phyloP scores from a whole-genome alignment of 2,888 invertebrate species.

The Andrena trimmerana region DNA sequence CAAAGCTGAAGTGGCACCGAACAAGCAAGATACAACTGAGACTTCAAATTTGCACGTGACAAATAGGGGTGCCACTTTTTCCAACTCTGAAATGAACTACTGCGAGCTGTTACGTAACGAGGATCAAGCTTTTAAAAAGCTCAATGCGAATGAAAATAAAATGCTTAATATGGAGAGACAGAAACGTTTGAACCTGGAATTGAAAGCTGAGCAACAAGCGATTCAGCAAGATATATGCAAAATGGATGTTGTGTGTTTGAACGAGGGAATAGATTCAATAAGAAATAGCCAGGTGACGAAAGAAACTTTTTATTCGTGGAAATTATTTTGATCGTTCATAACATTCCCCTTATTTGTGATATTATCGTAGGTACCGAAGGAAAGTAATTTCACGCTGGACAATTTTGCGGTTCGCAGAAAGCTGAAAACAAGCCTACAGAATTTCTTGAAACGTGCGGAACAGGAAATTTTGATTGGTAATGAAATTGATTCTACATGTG shows the following conservation, averaged over 20 bases:
- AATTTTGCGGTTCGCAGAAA: slow-evolving; percentile 61
- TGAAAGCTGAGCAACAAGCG: slow-evolving; percentile 65
- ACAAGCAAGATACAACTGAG: slow-evolving; percentile 29
- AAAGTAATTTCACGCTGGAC: slow-evolving; percentile 36
- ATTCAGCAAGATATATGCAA: slow-evolving; percentile 75
- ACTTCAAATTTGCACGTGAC: slow-evolving; percentile 17
- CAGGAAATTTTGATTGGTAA: slow-evolving; percentile 52
- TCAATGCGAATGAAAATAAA: slow-evolving; percentile 26
- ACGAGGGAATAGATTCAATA: slow-evolving; percentile 48
- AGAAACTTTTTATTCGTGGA: slow-evolving; percentile 14
- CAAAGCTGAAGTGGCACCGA: not conserved
- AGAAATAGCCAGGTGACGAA: slow-evolving; percentile 29
- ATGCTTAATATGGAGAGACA: slow-evolving; percentile 4
- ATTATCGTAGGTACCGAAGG: slow-evolving; percentile 24
- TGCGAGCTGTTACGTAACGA: slow-evolving; percentile 11
- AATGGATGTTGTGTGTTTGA: slow-evolving; percentile 73
- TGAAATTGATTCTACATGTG: slow-evolving; percentile 10
- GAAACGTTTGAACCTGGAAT: slow-evolving; percentile 27
- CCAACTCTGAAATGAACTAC: slow-evolving; percentile 17
- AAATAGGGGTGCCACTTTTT: not conserved
- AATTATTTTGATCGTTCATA: slow-evolving; percentile 5
- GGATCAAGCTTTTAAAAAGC: slow-evolving; percentile 40
- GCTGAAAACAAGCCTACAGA: slow-evolving; percentile 70
- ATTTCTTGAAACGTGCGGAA: slow-evolving; percentile 73
- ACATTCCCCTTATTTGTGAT: slow-evolving; percentile 3